Evolutionary conservation across 1,140 invertebrate genomes (phyloP), one percentile per base, ranked within the genome.

Genomic region (Drosophila nannoptera): DNA sequence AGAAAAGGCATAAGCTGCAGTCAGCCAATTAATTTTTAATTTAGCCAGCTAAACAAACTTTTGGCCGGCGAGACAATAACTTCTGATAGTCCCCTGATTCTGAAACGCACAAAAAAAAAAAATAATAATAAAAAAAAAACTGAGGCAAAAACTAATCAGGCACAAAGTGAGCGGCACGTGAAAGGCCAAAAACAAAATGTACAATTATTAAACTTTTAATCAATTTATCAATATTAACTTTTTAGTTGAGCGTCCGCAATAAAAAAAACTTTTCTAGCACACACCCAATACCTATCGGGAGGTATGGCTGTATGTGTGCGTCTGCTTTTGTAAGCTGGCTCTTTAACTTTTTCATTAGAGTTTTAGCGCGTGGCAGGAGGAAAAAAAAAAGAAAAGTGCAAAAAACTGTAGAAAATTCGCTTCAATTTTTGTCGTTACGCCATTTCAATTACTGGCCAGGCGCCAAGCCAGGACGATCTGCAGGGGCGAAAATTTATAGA

Each of bases 161-260:
- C 68, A 35, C 56, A 62, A 38, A 53, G 45, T 9, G 36, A 11
- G 52, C 22, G 16, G 58, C 65, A 62, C 65, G 58, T 62, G 29
- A 67, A 62, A 61, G 43, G 16, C 69, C 32, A 68, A 68, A 73
- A 63, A 65, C 52, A 78, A 69, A 83, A 76, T 69, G 69, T 49
- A 72, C 65, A 86, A 87, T 86, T 86, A 86, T 87, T 86, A 86
- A 86, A 86, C 70, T 86, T 86, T 86, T 81, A 86, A 86, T 86
- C 81, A 86, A 87, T 86, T 86, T 86, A 86, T 86, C 81, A 86
- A 86, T 86, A 86, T 86, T 86, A 86, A 86, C 77, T 86, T 86
- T 84, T 86, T 50, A 49, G 58, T 77, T 77, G 59, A 61, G 55
- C 54, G 59, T 63, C 38, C 54, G 49, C 31, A 12, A 48, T 29